A percentile compares a stretch with the other conserved stretches of the same genome.
Conservation (phyloP, 1,140 invertebrate genomes). For the Apis dorsata region DNA sequence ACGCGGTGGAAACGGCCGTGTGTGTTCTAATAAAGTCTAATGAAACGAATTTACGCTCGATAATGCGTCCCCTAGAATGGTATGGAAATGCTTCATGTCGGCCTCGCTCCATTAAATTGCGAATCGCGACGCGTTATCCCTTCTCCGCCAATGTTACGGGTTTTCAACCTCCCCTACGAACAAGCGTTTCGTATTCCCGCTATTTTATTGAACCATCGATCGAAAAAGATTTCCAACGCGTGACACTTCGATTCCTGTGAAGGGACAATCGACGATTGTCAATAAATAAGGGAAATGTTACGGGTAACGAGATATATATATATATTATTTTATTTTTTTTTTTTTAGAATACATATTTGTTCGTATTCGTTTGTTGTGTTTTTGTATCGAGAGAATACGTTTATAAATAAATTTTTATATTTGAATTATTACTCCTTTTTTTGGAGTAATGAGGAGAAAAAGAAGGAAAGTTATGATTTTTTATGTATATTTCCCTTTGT, state of each 20-base stretch:
- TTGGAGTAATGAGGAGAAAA: no score
- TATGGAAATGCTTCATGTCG: conserved; percentile 42
- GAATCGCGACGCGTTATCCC: not conserved
- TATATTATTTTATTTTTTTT: no score
- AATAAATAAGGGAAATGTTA: no score
- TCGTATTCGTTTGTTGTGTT: no score
- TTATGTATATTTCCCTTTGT: no score
- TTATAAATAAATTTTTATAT: no score
- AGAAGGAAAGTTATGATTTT: no score
- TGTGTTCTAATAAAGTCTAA: conserved; percentile 52
- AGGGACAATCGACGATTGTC: no score
- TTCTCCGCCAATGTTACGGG: not conserved
- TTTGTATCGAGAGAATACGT: no score
- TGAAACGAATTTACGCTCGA: conserved; percentile 52
- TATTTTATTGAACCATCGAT: conserved; percentile 41
- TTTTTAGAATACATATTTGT: no score
- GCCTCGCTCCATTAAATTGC: conserved; percentile 34
- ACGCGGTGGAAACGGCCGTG: conserved; percentile 28
- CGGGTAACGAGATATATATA: no score
- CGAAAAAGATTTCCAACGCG: not conserved
- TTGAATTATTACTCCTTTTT: no score
- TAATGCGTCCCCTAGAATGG: conserved; percentile 42
- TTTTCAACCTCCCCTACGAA: not conserved
- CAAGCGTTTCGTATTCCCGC: not conserved
- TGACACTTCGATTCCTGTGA: not conserved